phyloP scores from a whole-genome alignment of 2,888 invertebrate species.

The Drosophila fungiperda region DNA sequence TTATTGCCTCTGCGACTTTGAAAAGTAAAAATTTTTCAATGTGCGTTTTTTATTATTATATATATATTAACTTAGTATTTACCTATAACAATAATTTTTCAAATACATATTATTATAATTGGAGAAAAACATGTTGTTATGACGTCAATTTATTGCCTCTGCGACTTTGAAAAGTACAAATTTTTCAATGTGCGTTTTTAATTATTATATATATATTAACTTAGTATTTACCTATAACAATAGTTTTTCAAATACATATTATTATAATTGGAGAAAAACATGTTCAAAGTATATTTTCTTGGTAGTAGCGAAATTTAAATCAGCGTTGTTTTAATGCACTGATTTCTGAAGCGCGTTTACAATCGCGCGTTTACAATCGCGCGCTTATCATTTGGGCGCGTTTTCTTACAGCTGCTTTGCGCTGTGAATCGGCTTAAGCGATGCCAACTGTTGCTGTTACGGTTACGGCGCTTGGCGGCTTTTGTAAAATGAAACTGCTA shows the following conservation, averaged over 20 bases:
- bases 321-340: not conserved
- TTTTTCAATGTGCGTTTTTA: not conserved
- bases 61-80: constrained; percentile 35
- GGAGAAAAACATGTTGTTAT: constrained; percentile 77
- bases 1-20: too few species aligned
- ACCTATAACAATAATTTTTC: constrained; percentile 83
- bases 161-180: too few species aligned
- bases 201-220: not conserved
- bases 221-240: constrained; percentile 79
- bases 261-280: constrained; percentile 83
- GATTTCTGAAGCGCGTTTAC: constrained; percentile 23
- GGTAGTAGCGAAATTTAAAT: not conserved
- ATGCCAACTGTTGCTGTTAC: constrained; percentile 30
- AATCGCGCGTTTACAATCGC: constrained; percentile 42
- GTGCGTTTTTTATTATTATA: not conserved
- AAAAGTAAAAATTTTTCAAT: not conserved
- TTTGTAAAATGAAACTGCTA: constrained; percentile 51
- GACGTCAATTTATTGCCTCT: too few species aligned
- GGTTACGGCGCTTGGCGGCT: constrained; percentile 20
- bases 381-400: constrained; percentile 35
- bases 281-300: constrained; percentile 25
- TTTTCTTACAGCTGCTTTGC: constrained; percentile 15
- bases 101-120: constrained; percentile 83
- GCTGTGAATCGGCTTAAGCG: constrained; percentile 25
- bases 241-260: constrained; percentile 83